These are phyloP conservation scores for Drosophila sp. DNA, from an alignment of 1,140 invertebrate genomes.

Conservation along the genomic window DNA sequence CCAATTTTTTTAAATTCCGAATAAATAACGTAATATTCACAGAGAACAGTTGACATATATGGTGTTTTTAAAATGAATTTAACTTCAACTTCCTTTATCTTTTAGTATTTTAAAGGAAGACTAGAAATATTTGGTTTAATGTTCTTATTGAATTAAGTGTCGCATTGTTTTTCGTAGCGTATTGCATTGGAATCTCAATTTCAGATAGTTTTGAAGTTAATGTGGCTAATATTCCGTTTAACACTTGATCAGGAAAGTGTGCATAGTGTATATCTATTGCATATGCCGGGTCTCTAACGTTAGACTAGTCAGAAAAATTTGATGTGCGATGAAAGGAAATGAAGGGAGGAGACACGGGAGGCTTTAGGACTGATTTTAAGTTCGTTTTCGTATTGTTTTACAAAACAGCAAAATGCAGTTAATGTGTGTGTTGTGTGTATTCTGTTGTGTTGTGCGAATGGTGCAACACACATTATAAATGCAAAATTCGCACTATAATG, in stretches of 20 bases:
- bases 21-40: no score
- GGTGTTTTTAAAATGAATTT: no score
- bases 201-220: not conserved
- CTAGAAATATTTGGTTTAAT: no score
- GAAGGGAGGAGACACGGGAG: no score
- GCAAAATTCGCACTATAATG: constrained; percentile 79
- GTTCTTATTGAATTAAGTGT: not conserved
- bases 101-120: no score
- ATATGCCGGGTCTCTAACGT: constrained; percentile 10
- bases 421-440: constrained; percentile 18
- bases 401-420: constrained; percentile 64
- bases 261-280: constrained; percentile 1
- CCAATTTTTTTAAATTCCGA: no score
- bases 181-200: not conserved
- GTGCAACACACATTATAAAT: constrained; percentile 64
- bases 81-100: no score
- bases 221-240: not conserved
- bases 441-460: constrained; percentile 22
- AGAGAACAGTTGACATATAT: no score
- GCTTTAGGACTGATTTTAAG: constrained; percentile 7
- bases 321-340: no score
- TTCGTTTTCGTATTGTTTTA: constrained; percentile 41
- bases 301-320: not conserved
- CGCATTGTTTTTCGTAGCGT: not conserved
- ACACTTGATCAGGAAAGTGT: constrained; percentile 1